phyloP scores from a whole-genome alignment of 2,888 invertebrate genomes.

The Drosophila prostipennis region DNA sequence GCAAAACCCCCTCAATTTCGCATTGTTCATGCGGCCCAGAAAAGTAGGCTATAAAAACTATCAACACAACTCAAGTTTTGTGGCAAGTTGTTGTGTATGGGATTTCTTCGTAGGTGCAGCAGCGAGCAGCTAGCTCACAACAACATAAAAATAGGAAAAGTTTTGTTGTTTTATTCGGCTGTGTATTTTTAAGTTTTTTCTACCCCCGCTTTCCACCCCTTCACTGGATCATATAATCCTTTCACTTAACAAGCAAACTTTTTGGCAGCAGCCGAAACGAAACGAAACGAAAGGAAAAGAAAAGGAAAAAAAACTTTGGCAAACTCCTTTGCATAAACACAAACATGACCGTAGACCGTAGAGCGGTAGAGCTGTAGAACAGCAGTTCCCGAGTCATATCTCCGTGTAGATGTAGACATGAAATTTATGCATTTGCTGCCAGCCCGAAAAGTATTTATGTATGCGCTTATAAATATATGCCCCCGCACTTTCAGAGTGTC shows the following conservation, averaged over 20 bases:
- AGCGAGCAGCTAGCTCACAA: conserved; percentile 51
- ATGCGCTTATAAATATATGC: conserved; percentile 76
- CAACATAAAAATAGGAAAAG: conserved; percentile 47
- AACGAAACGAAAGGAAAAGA: conserved; percentile 14
- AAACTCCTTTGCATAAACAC: conserved; percentile 73
- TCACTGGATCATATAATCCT: conserved; percentile 73
- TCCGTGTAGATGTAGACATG: conserved; percentile 47
- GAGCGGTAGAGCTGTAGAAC: neutral
- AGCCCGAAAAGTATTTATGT: conserved; percentile 75
- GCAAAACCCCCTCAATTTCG: conserved; percentile 3
- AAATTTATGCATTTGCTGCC: conserved; percentile 75
- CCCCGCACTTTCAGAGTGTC: conserved; percentile 34
- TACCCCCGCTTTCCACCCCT: neutral
- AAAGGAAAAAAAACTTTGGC: conserved; percentile 23
- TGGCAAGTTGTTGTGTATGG: conserved; percentile 53
- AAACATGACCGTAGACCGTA: conserved; percentile 54
- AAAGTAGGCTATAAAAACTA: conserved; percentile 76
- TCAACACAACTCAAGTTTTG: conserved; percentile 66
- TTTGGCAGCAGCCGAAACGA: conserved; percentile 70
- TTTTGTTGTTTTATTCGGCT: conserved; percentile 37
- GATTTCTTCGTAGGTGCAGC: conserved; percentile 50
- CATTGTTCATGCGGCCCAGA: conserved; percentile 41
- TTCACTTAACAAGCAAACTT: conserved; percentile 79
- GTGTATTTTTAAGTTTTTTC: conserved; percentile 56
- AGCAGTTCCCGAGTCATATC: conserved; percentile 42